These are phyloP conservation scores for Megaceryle alcyon DNA, from an alignment of 2,797 vertebrate species.

Conservation along the genomic window DNA sequence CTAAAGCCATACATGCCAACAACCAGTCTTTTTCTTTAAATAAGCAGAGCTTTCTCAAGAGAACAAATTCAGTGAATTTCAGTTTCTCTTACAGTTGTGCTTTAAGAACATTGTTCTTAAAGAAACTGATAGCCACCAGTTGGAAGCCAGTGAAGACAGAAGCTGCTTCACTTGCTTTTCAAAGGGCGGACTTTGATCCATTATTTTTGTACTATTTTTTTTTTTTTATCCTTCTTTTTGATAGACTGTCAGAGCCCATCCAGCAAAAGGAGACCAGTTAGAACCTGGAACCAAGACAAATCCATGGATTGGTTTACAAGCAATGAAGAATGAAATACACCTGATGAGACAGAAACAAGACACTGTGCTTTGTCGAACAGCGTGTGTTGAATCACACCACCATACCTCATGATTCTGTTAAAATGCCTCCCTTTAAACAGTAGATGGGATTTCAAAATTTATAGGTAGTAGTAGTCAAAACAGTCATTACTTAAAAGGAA, in stretches of 20 bases:
- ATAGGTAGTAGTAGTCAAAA: slow-evolving; percentile 9
- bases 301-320: slow-evolving; percentile 90
- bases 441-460: slow-evolving; percentile 15
- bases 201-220: neutral
- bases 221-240: neutral
- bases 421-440: neutral
- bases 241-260: slow-evolving; percentile 60
- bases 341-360: neutral
- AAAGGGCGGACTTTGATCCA: neutral
- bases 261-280: slow-evolving; percentile 48
- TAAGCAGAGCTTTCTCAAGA: neutral
- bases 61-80: neutral
- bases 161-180: neutral
- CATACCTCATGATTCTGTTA: neutral
- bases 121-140: neutral
- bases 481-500: slow-evolving; percentile 13
- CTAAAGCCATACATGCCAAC: neutral
- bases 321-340: slow-evolving; percentile 82
- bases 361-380: neutral
- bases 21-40: neutral
- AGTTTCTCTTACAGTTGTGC: neutral
- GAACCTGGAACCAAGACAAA: slow-evolving; percentile 70
- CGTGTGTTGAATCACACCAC: neutral
- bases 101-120: neutral
- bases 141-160: neutral